Evolutionary conservation across 2,888 invertebrate genomes (phyloP), one percentile per base, ranked within the genome.

Genomic region (Athrips mouffetella): DNA sequence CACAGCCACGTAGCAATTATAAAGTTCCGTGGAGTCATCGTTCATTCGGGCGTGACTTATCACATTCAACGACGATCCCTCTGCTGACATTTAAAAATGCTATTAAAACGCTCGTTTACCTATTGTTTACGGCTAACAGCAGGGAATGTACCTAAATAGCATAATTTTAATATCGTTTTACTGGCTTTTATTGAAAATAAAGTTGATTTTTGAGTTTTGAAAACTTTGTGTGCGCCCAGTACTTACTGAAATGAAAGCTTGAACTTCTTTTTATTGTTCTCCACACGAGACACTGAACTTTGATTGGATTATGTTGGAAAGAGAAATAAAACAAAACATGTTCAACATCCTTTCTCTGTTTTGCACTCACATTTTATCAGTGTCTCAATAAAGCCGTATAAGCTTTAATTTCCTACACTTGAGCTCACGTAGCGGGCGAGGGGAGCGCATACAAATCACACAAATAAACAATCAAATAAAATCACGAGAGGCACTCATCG

Each of bases 381-480:
- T 52, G 53, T 57, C 60, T 63, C 59, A 57, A 61, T 59, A 54
- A 58, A 57, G 53, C 57, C 54, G 53, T 55, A 55, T 64, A 63
- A 67, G 65, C 67, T 63, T 65, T 70, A 67, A 70, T 70, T 67
- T 67, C 70, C 66, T 63, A 57, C 59, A 51, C 59, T 54, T 50
- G 48, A 51, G 49, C 55, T 15, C 18, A 8, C 33, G 27, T 29
- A 33, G n/a, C 27, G 47, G 46, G 48, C 42, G 45, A 51, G 52
- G 56, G 54, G 57, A 53, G 54, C 51, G 49, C 54, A 57, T 62
- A 72, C 72, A 71, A 78, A 78, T 76, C 76, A 75, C 69, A 75
- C 76, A 78, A 76, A 80, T 73, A 81, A 80, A 81, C 80, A 80
- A 80, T 80, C 76, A 76, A 80, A 82, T 79, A 80, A 82, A 82